Percentiles rank a stretch among this genome's conserved stretches.
These are phyloP conservation scores for Eupristina koningsbergeri DNA, from an alignment of 1,140 invertebrate genomes.

Conservation along the genomic window DNA sequence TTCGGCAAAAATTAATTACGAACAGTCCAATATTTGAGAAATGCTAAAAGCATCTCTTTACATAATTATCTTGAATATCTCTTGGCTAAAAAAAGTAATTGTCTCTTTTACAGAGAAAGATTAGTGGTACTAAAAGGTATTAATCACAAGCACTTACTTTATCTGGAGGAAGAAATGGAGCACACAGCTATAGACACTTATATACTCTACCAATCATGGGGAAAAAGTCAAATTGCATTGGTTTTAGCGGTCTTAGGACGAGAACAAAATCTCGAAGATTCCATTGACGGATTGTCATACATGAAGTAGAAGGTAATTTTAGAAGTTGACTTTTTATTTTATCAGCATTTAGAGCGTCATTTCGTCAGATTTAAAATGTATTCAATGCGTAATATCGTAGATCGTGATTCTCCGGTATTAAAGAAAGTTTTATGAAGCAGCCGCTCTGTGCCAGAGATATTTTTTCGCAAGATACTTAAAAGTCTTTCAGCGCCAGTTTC, in stretches of 20 bases:
- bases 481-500: background rate
- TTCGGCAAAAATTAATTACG: background rate
- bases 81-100: background rate
- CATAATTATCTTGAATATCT: background rate
- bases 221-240: constrained; percentile 46
- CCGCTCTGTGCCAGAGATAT: background rate
- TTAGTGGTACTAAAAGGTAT: constrained; percentile 58
- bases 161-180: constrained; percentile 54
- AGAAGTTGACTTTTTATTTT: background rate
- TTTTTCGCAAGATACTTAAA: background rate
- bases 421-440: background rate
- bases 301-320: background rate
- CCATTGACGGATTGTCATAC: constrained; percentile 53
- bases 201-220: constrained; percentile 47
- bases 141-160: constrained; percentile 60
- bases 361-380: background rate
- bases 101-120: constrained; percentile 51
- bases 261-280: constrained; percentile 55
- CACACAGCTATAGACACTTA: constrained; percentile 49
- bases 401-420: background rate
- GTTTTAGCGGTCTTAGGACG: constrained; percentile 58
- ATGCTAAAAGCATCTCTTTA: background rate
- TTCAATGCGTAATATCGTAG: background rate
- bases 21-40: background rate
- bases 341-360: background rate